Evolutionary conservation across 2,113 vertebrate species (phyloP).

Genomic region (Poeciliopsis occidentalis): DNA sequence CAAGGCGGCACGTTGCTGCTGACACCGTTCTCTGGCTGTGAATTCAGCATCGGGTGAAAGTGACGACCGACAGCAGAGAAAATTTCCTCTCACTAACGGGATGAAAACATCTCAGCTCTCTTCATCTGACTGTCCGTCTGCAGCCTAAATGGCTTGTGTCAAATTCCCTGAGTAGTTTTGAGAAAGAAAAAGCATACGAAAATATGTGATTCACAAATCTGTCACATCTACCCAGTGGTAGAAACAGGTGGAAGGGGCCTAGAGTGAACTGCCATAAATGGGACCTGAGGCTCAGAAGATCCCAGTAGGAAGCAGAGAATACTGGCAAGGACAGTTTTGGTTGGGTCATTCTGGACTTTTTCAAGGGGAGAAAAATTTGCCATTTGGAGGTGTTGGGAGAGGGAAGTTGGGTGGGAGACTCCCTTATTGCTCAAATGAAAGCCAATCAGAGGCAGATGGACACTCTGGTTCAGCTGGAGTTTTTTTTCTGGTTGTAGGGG

Average conservation of each 20-base stretch:
- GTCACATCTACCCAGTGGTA: background rate
- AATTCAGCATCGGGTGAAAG: slow-evolving; percentile 39
- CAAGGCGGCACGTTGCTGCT: slow-evolving; percentile 36
- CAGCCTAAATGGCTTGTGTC: too few species aligned
- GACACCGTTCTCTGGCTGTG: slow-evolving; percentile 62
- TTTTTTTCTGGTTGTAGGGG: too few species aligned
- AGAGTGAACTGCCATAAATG: slow-evolving; percentile 70
- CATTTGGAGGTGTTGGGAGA: too few species aligned
- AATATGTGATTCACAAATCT: slow-evolving; percentile 1
- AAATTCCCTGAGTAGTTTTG: background rate
- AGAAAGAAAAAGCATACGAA: background rate
- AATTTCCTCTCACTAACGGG: too few species aligned
- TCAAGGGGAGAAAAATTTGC: too few species aligned
- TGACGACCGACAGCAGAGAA: slow-evolving; percentile 46
- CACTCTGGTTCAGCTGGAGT: too few species aligned
- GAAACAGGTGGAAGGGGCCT: slow-evolving; percentile 18
- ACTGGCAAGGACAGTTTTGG: background rate
- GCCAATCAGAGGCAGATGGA: too few species aligned
- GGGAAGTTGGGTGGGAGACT: too few species aligned
- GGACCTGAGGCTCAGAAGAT: slow-evolving; percentile 32
- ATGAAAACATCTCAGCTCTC: too few species aligned
- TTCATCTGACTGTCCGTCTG: too few species aligned
- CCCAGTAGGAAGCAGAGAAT: background rate
- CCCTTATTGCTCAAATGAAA: too few species aligned
- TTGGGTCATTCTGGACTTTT: too few species aligned